A percentile compares a stretch with the other conserved stretches of the same genome.
Evolutionary conservation across 2,113 vertebrate genomes (phyloP).

Genomic region (Dasyornis broadbenti): DNA sequence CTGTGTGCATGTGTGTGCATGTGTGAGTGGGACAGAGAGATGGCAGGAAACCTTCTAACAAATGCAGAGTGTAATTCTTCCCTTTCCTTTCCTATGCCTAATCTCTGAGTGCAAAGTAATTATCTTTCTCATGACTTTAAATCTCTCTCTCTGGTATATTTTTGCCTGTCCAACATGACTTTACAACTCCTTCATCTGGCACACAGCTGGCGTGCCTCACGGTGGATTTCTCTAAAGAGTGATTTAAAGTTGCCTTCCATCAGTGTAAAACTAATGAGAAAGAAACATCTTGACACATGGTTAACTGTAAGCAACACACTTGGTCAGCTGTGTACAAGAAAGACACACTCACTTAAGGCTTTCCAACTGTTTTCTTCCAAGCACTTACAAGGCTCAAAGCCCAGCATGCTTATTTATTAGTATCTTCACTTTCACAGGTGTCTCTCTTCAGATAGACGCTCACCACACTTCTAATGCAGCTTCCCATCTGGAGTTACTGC

Average conservation of each 20-base stretch:
- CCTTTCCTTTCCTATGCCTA: slow-evolving; percentile 30
- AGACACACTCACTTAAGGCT: slow-evolving; percentile 44
- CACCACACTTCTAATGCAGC: not conserved
- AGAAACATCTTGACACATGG: slow-evolving; percentile 63
- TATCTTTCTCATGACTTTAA: slow-evolving; percentile 67
- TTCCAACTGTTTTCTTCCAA: slow-evolving; percentile 42
- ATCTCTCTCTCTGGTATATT: slow-evolving; percentile 67
- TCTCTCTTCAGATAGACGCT: slow-evolving; percentile 30
- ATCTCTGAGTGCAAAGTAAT: slow-evolving; percentile 64
- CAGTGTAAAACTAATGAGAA: slow-evolving; percentile 68
- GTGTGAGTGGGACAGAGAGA: not conserved
- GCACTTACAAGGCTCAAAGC: slow-evolving; percentile 3
- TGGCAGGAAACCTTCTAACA: not conserved
- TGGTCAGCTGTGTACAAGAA: slow-evolving; percentile 45
- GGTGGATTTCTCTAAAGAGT: slow-evolving; percentile 62
- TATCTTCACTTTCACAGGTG: slow-evolving; percentile 47
- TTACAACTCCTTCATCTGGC: slow-evolving; percentile 68
- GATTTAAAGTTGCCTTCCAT: slow-evolving; percentile 70
- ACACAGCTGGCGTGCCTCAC: slow-evolving; percentile 67
- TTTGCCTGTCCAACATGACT: slow-evolving; percentile 54
- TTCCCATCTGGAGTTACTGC: slow-evolving; percentile 18
- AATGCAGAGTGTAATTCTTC: slow-evolving; percentile 27
- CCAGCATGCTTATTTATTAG: slow-evolving; percentile 36
- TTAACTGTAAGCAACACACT: slow-evolving; percentile 53
- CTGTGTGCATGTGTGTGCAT: not conserved